Conservation (phyloP, 2,797 vertebrate species). For the Hybognathus amarus region DNA sequence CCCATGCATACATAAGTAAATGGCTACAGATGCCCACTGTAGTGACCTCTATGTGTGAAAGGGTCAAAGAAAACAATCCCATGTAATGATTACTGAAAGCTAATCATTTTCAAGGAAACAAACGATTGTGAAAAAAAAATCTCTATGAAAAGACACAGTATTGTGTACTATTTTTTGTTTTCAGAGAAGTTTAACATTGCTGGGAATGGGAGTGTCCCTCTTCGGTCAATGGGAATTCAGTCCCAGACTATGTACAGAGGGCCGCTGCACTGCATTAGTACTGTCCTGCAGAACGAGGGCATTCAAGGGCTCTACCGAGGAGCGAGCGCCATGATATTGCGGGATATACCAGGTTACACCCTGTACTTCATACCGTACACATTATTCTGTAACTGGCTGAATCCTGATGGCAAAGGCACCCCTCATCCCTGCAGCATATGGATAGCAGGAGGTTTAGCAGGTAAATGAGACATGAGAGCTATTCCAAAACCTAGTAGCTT, state of each 20-base stretch:
- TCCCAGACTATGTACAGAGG: conserved; percentile 81
- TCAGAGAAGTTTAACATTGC: conserved; percentile 79
- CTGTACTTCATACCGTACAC: conserved; percentile 93
- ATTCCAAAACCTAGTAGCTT: background rate
- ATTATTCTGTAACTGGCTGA: conserved; percentile 84
- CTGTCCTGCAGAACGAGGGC: conserved; percentile 86
- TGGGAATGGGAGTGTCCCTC: conserved; percentile 69
- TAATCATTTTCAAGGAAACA: background rate
- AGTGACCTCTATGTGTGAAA: background rate
- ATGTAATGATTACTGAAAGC: conserved; percentile 8
- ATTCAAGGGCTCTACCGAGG: conserved; percentile 89
- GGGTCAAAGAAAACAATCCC: background rate
- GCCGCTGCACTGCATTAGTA: conserved; percentile 89
- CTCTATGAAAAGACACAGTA: background rate
- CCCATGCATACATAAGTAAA: background rate
- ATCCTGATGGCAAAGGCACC: conserved; percentile 69
- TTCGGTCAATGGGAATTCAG: conserved; percentile 68
- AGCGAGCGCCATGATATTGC: conserved; percentile 87
- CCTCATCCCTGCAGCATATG: conserved; percentile 83
- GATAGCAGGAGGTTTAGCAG: conserved; percentile 93
- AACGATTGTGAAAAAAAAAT: background rate
- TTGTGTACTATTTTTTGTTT: conserved; percentile 8
- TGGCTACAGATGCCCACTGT: background rate
- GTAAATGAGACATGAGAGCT: conserved; percentile 69
- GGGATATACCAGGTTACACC: conserved; percentile 91